Evolutionary conservation across 2,888 invertebrate species (phyloP), one percentile per base, ranked within the genome.

Genomic region (Pollenia labialis): DNA sequence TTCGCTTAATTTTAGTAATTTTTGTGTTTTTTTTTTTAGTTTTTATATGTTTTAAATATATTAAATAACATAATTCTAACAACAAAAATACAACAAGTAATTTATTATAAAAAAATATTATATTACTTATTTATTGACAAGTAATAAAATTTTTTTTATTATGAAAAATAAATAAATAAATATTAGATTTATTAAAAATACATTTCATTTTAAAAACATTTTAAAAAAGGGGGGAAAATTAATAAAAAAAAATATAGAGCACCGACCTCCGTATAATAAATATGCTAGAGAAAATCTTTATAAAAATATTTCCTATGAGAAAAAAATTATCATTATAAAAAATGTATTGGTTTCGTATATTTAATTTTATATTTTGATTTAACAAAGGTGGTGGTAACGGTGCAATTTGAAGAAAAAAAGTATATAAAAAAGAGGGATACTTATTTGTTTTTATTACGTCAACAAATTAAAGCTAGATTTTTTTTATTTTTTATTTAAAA

Each of bases 221-320:
- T 85, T 84, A 85, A 85, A n/a, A 64, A 87, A 64, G 32, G 40
- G 52, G 62, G 62, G 75, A 72, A 79, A 81, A 87, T 89, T 88
- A 71, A 87, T 83, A 69, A 79, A 82, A 32, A 62, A 72, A 74
- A 58, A 16, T 71, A 90, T 87, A 90, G 64, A 90, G 92, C 92
- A 92, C 92, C 92, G 91, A 91, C 91, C 91, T 92, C 91, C 91
- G 90, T 90, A 54, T 86, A 80, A 72, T 83, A 77, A 91, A 92
- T 93, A 92, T 93, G 92, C 93, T 92, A 92, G 92, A 92, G 92
- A 92, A 92, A 92, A 91, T 92, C 92, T 92, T 92, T 92, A 48
- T 40, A 48, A 58, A 46, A 60, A 46, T 23, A 4, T 60, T 48
- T 16, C 16, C 16, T 74, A 16, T 32, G 40, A 10, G 16, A 32